Base-by-base conservation (phyloP, 2,113 vertebrate species). In the Rynchops niger region DNA sequence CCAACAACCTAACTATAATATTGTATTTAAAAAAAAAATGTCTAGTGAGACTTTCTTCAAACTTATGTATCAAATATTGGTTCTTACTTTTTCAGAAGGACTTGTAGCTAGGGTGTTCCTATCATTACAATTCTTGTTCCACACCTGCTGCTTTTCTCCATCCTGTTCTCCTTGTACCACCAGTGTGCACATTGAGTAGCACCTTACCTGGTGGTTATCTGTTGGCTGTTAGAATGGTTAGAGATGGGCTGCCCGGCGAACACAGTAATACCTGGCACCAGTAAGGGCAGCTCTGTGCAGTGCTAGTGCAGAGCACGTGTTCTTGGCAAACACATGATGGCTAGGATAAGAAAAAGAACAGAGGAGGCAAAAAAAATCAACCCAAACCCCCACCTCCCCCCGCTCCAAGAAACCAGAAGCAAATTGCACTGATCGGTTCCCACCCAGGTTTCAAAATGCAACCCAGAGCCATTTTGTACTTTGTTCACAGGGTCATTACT, bases 361-460 rank as follows among this genome's bases (percentile, higher is more conserved):
- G 52, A 71, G 4, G n/a, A 53, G 15, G 21, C 22, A 5, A 34
- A 63, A 49, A 14, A 22, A 9, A 0, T 12, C 34, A 0, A 0
- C 2, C 27, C 9, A 73, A 43, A 29, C 13, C 29, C 26, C 29
- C 38, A 38, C 7, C 14, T 34, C 21, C 5, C 4, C 15, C 11
- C 26, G 4, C 12, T 34, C 2, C 11, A 32, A 47, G 40, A 36
- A 86, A 53, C 5, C 29, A 59, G 45, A 59, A 74, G 20, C 29
- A 92, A 83, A 82, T 59, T 38, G 16, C 2, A 0, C 56, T 38
- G 29, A 11, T 40, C 0, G 0, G 9, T 74, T 94, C 67, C 53
- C 30, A 71, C 8, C 10, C n/a, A 30, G 29, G 43, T 26, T 90
- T 91, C 72, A 81, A 62, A 90, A 61, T n/a, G 15, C 59, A 62